A percentile compares a stretch with the other conserved stretches of the same genome.
Evolutionary conservation across 2,888 invertebrate genomes (phyloP).

Genomic region (Lycocerus yunnanus): DNA sequence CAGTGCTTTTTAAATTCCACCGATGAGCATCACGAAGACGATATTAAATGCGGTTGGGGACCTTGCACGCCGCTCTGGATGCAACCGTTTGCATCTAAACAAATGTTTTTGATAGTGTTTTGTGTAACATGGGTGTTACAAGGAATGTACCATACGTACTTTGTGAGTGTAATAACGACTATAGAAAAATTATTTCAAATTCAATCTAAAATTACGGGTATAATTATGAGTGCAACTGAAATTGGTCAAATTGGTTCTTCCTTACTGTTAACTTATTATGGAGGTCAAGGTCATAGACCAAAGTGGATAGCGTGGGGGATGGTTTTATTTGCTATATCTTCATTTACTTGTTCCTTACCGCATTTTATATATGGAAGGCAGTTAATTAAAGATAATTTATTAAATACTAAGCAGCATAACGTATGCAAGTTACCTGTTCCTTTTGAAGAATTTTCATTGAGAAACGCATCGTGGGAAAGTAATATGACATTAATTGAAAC

Average conservation of each 20-base stretch:
- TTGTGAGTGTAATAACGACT: slow-evolving; percentile 91
- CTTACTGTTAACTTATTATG: slow-evolving; percentile 84
- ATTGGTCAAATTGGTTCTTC: slow-evolving; percentile 93
- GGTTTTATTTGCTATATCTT: slow-evolving; percentile 84
- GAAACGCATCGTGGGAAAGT: slow-evolving; percentile 14
- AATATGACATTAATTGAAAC: slow-evolving; percentile 8
- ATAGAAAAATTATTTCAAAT: slow-evolving; percentile 91
- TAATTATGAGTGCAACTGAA: slow-evolving; percentile 88
- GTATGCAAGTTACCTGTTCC: slow-evolving; percentile 47
- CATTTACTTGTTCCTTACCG: slow-evolving; percentile 85
- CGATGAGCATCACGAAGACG: slow-evolving; percentile 52
- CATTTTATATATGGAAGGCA: slow-evolving; percentile 84
- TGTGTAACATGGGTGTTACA: slow-evolving; percentile 84
- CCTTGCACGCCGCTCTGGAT: slow-evolving; percentile 76
- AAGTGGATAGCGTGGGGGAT: slow-evolving; percentile 94
- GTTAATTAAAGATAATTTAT: slow-evolving; percentile 62
- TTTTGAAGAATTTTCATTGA: slow-evolving; percentile 23
- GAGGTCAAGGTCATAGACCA: slow-evolving; percentile 89
- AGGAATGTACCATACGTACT: slow-evolving; percentile 94
- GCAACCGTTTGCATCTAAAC: slow-evolving; percentile 82
- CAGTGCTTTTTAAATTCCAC: slow-evolving; percentile 41
- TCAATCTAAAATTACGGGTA: slow-evolving; percentile 88
- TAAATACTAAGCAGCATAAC: slow-evolving; percentile 53
- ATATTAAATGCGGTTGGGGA: slow-evolving; percentile 78
- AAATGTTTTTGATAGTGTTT: slow-evolving; percentile 87